Evolutionary conservation across 2,797 vertebrate genomes (phyloP).

Genomic region (Anolis apletophallus): DNA sequence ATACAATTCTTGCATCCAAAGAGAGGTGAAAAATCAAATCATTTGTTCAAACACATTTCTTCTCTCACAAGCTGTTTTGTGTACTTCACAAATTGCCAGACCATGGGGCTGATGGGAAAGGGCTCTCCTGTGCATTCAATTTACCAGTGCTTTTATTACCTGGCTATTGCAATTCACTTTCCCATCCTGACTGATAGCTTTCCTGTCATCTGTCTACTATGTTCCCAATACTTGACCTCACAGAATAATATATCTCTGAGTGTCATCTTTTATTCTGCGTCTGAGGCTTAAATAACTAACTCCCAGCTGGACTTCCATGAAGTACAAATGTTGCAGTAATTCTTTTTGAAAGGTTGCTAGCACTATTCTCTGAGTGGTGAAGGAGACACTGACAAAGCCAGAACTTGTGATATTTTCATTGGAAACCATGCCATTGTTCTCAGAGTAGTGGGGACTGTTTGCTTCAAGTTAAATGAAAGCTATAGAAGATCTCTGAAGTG

Average conservation of each 20-base stretch:
- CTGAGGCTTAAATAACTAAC: constrained; percentile 32
- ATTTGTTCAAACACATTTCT: not conserved
- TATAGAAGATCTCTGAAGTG: not conserved
- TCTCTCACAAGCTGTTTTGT: not conserved
- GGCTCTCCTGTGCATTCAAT: constrained; percentile 30
- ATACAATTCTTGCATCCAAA: not conserved
- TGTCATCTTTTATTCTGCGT: constrained; percentile 37
- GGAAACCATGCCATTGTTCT: not conserved
- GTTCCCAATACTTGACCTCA: constrained; percentile 42
- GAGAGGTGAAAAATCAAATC: not conserved
- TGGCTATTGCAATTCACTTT: constrained; percentile 19
- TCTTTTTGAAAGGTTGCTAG: constrained; percentile 20
- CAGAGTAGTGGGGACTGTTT: not conserved
- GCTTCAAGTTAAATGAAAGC: not conserved
- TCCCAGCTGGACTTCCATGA: constrained; percentile 15
- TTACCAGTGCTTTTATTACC: constrained; percentile 23
- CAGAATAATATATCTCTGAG: constrained; percentile 19
- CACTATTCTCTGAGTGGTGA: not conserved
- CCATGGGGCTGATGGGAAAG: not conserved
- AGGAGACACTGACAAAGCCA: constrained; percentile 1
- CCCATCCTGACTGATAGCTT: constrained; percentile 32
- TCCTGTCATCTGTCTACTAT: constrained; percentile 22
- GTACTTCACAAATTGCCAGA: not conserved
- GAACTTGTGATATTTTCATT: constrained; percentile 12
- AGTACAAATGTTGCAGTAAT: constrained; percentile 21